Evolutionary conservation across 2,797 vertebrate species (phyloP).

Genomic region (Gephyroberyx darwinii): DNA sequence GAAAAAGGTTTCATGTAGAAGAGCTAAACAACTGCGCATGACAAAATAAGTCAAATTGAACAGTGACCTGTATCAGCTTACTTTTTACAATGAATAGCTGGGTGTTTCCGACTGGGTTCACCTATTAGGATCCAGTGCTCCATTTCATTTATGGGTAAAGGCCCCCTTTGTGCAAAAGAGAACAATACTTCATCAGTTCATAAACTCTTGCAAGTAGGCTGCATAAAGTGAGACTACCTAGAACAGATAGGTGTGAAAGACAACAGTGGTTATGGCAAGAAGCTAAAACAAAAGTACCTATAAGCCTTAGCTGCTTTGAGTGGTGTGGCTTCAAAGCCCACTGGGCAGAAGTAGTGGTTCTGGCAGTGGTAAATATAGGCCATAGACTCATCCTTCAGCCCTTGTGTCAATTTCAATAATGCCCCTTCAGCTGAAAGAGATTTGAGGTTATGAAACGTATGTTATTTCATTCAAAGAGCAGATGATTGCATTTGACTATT

Average conservation of each 20-base stretch:
- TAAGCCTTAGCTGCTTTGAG: conserved; percentile 95
- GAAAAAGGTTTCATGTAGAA: conserved; percentile 42
- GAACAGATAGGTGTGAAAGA: background rate
- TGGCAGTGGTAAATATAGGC: conserved; percentile 99
- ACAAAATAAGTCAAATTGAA: background rate
- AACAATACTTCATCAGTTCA: conserved; percentile 4
- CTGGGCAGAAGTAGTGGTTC: conserved; percentile 99
- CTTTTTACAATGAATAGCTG: conserved; percentile 99
- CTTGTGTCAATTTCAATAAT: conserved; percentile 91
- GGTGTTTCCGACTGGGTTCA: conserved; percentile 96
- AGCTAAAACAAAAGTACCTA: conserved; percentile 77
- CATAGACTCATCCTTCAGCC: conserved; percentile 93
- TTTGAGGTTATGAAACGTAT: background rate
- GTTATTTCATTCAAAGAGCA: background rate
- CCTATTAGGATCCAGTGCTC: conserved; percentile 99
- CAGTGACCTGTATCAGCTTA: conserved; percentile 63
- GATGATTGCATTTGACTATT: rapidly evolving
- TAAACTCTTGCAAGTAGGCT: background rate
- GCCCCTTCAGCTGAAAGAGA: conserved; percentile 89
- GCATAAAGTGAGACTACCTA: background rate
- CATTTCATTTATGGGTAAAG: conserved; percentile 87
- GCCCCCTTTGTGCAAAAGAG: conserved; percentile 78
- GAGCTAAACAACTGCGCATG: background rate
- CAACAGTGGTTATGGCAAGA: background rate
- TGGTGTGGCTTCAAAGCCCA: conserved; percentile 97